Base-by-base conservation (phyloP, 2,888 invertebrate genomes). In the Netelia inedita region DNA sequence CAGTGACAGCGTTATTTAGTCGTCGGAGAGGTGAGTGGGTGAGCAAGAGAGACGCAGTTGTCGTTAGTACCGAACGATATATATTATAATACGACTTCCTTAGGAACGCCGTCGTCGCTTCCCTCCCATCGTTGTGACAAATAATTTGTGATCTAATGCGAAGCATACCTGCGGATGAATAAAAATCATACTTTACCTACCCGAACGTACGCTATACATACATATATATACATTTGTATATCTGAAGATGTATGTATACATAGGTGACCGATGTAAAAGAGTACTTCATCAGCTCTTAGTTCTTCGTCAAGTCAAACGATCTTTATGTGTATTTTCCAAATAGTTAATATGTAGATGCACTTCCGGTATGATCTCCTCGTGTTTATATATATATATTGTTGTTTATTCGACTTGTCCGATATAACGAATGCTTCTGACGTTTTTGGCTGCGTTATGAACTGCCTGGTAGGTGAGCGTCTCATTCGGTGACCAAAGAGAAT, bases 51-150 rank as follows among this genome's bases (percentile, higher is more conserved):
- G 14, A 76, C 41, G 28, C 61, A 79, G 61, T 41, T 41, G 69
- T 69, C 69, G 66, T 76, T 76, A 76, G 23, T n/a, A 57, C 57
- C 28, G 55, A 69, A 73, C 59, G 59, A n/a, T 43, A 73, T 73
- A 23, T 41, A 14, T 14, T 11, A 28, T 61, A 16, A 46, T 72
- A 10, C 59, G 59, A 61, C 61, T 61, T 73, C 11, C 19, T 9
- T 28, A 11, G 28, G 14, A 23, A 50, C n/a, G 8, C 1, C 23
- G 10, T 14, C 61, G 11, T 23, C 8, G 9, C 6, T 57, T 57
- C 0, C 61, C 61, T 50, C 50, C 61, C 61, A 3, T 61, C 50
- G 28, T 50, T 10, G 21, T 57, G 41, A 55, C 41, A 53, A 71
- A 41, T 11, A n/a, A 79, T 71, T 53, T 35, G 10, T 14, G 14